phyloP scores from a whole-genome alignment of 1,140 invertebrate species.

The Anoplophora glabripennis region DNA sequence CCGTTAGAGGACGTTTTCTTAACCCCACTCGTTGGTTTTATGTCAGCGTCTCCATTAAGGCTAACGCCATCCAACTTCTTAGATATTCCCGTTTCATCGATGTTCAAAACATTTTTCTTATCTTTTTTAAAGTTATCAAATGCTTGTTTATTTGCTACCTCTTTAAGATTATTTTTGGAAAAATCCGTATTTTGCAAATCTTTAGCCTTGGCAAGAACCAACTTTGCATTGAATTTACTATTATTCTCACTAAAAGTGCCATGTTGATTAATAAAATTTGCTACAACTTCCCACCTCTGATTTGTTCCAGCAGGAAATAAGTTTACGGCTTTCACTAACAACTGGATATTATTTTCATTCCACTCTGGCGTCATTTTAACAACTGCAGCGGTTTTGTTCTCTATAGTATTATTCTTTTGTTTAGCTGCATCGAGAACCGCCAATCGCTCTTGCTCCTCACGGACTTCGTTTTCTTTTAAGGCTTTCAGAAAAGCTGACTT shows the following conservation, averaged over 20 bases:
- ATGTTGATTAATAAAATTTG: slow-evolving; percentile 95
- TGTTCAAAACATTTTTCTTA: slow-evolving; percentile 65
- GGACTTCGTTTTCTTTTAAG: slow-evolving; percentile 58
- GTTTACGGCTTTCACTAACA: slow-evolving; percentile 94
- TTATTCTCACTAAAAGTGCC: slow-evolving; percentile 53
- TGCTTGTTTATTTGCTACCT: slow-evolving; percentile 86
- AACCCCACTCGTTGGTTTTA: slow-evolving; percentile 12
- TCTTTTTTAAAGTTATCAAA: slow-evolving; percentile 89
- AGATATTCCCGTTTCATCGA: slow-evolving; percentile 59
- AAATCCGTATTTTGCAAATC: slow-evolving; percentile 89
- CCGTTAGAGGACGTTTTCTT: slow-evolving; percentile 27
- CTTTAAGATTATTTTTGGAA: slow-evolving; percentile 78
- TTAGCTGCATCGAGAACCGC: slow-evolving; percentile 54
- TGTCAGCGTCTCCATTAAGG: slow-evolving; percentile 26
- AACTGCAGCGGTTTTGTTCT: slow-evolving; percentile 45
- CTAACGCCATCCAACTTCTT: slow-evolving; percentile 45
- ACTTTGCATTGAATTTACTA: slow-evolving; percentile 70
- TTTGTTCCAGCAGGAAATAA: slow-evolving; percentile 94
- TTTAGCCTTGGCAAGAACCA: slow-evolving; percentile 94
- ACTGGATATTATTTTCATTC: slow-evolving; percentile 76
- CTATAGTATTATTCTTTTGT: slow-evolving; percentile 50
- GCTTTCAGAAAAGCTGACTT: slow-evolving; percentile 64
- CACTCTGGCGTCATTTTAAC: slow-evolving; percentile 62
- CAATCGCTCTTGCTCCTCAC: slow-evolving; percentile 73
- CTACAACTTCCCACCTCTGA: slow-evolving; percentile 94